phyloP scores from a whole-genome alignment of 2,888 invertebrate species.

The Nomada flava region DNA sequence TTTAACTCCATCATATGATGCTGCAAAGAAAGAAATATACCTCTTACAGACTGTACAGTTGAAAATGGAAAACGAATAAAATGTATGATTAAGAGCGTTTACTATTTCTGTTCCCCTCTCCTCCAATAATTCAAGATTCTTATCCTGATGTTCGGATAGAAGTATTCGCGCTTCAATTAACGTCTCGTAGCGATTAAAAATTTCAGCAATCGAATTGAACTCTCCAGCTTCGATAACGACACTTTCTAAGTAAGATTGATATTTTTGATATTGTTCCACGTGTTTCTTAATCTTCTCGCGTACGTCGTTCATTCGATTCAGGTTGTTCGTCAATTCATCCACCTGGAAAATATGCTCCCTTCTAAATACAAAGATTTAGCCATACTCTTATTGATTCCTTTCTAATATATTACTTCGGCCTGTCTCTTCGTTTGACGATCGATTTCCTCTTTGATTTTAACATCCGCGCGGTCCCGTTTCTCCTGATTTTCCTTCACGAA shows the following conservation, averaged over 20 bases:
- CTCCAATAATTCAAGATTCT: constrained; percentile 86
- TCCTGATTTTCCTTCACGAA: constrained; percentile 88
- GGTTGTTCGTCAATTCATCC: constrained; percentile 84
- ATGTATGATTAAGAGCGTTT: constrained; percentile 18
- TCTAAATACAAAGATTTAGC: background rate
- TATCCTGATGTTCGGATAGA: constrained; percentile 86
- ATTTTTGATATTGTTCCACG: constrained; percentile 86
- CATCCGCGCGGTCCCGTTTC: constrained; percentile 87
- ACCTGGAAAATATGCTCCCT: constrained; percentile 78
- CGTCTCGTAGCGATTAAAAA: constrained; percentile 88
- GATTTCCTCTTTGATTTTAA: constrained; percentile 86
- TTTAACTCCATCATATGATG: constrained; percentile 86
- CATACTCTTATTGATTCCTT: background rate
- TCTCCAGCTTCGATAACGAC: constrained; percentile 86
- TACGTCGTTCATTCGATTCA: constrained; percentile 85
- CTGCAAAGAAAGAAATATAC: constrained; percentile 57
- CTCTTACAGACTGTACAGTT: background rate
- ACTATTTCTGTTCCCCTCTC: constrained; percentile 86
- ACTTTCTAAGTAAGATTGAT: constrained; percentile 87
- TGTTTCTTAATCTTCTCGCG: constrained; percentile 86
- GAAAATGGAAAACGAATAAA: constrained; percentile 8
- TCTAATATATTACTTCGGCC: constrained; percentile 80
- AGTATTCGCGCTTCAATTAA: constrained; percentile 87
- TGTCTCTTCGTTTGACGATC: constrained; percentile 85
- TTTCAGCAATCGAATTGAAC: constrained; percentile 87